Conservation (phyloP, 2,113 vertebrate genomes). For the Hassar affinis region DNA sequence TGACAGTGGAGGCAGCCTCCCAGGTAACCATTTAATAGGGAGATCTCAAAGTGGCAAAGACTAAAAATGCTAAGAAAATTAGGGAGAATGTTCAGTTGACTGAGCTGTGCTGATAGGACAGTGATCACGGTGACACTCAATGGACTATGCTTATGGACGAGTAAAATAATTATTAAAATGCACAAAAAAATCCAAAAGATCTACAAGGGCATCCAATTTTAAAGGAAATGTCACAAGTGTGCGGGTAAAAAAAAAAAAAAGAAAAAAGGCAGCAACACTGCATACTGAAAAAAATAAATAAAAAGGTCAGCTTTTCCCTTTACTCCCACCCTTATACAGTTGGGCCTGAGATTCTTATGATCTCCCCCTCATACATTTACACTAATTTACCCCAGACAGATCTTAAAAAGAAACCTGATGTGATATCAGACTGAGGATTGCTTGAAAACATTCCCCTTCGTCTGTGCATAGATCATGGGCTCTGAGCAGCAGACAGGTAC, state of each 20-base stretch:
- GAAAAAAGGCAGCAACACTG: background rate
- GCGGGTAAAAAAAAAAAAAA: background rate
- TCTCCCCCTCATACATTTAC: background rate
- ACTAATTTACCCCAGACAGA: background rate
- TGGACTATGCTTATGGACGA: background rate
- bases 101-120: background rate
- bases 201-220: background rate
- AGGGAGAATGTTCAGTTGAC: background rate
- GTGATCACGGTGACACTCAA: background rate
- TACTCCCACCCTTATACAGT: background rate
- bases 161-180: constrained; percentile 4
- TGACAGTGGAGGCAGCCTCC: background rate
- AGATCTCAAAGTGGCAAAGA: background rate
- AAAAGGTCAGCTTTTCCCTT: background rate
- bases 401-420: background rate
- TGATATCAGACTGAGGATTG: constrained; percentile 23
- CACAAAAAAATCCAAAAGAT: background rate
- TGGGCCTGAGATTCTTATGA: constrained; percentile 3
- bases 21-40: background rate
- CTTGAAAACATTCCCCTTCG: background rate
- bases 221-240: background rate
- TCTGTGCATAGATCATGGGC: constrained; percentile 45
- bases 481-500: constrained; percentile 22
- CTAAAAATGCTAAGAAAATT: background rate
- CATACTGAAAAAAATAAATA: background rate